Conservation (phyloP, 2,113 vertebrate species). For the Charadrius vociferus region DNA sequence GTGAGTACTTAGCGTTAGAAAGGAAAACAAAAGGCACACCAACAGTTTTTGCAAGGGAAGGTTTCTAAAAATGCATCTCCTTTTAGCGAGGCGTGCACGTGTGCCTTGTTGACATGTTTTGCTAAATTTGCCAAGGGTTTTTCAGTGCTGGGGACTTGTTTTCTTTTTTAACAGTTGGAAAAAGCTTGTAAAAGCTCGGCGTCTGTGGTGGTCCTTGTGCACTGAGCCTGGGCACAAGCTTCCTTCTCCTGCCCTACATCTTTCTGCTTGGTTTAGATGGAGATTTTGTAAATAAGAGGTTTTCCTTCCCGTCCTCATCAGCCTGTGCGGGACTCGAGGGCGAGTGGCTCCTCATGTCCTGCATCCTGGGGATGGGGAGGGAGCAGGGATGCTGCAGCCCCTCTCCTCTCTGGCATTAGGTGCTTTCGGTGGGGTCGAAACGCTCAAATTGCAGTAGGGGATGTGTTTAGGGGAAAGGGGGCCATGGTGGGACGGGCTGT, state of each 20-base stretch:
- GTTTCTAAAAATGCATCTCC: background rate
- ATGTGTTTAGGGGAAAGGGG: background rate
- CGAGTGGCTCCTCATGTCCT: background rate
- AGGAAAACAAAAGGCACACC: background rate
- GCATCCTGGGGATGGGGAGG: background rate
- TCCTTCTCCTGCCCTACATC: background rate
- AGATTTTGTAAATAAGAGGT: background rate
- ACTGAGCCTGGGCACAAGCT: background rate
- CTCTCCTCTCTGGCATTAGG: background rate
- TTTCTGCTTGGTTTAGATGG: background rate
- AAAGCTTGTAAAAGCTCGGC: background rate
- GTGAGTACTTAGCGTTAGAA: background rate
- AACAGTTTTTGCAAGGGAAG: background rate
- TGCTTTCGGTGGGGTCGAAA: background rate
- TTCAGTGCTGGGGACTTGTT: background rate
- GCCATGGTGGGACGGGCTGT: rapidly evolving
- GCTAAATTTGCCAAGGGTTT: background rate
- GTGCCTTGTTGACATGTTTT: constrained; percentile 1
- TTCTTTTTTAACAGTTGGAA: background rate
- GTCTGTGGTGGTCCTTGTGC: background rate
- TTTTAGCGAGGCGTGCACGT: background rate
- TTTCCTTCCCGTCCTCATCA: background rate
- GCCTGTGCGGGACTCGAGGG: rapidly evolving
- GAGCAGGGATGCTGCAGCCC: background rate
- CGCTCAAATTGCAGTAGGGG: background rate